Percentiles rank a stretch among this genome's conserved stretches.
Evolutionary conservation across 2,888 invertebrate genomes (phyloP).

Genomic region (Drosophila hamatofila): DNA sequence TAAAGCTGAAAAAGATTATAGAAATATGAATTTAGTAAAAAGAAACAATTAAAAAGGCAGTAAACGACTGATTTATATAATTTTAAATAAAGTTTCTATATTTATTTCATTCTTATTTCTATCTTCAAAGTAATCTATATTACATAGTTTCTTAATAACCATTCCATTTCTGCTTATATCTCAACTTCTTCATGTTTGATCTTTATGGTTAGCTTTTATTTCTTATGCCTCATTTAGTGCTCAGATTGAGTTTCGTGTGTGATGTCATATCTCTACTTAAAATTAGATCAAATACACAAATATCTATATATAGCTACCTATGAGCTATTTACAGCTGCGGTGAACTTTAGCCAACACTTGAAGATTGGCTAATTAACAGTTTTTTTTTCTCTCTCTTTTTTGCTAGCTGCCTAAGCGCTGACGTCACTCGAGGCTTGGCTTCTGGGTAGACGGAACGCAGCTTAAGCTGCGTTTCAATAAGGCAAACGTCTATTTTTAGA

Average conservation of each 20-base stretch:
- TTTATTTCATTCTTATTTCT: too few species aligned
- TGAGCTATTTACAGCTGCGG: slow-evolving; percentile 7
- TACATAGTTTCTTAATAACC: background rate
- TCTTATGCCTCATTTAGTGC: background rate
- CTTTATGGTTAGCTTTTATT: background rate
- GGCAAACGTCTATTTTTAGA: slow-evolving; percentile 62
- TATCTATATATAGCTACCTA: background rate
- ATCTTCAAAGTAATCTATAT: background rate
- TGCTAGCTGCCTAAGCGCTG: slow-evolving; percentile 28
- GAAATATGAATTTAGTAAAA: too few species aligned
- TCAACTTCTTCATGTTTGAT: background rate
- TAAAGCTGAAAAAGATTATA: background rate
- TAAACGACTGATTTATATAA: too few species aligned
- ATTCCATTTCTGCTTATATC: background rate
- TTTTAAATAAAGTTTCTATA: too few species aligned
- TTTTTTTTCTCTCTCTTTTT: background rate
- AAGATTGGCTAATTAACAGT: slow-evolving; percentile 37
- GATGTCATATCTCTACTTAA: slow-evolving; percentile 4
- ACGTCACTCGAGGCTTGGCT: slow-evolving; percentile 41
- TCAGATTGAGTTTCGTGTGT: background rate
- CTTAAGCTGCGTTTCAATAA: slow-evolving; percentile 48
- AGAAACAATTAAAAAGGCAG: too few species aligned
- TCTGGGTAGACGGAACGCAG: slow-evolving; percentile 29
- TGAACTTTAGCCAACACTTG: slow-evolving; percentile 18
- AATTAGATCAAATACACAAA: slow-evolving; percentile 6